Evolutionary conservation across 2,113 vertebrate species (phyloP).

Genomic region (Megaptera novaeangliae): DNA sequence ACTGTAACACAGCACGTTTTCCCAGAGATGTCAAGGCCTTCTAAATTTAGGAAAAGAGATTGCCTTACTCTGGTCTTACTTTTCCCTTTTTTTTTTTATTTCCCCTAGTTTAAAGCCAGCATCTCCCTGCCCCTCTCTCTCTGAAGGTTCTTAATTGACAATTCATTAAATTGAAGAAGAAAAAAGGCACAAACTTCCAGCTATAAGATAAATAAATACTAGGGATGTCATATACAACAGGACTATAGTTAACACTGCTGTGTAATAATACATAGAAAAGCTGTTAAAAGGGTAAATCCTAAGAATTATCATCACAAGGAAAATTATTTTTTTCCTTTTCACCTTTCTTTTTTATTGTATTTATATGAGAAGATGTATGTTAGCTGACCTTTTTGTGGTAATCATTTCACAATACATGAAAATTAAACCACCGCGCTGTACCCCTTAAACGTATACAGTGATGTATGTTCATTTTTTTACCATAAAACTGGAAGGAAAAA

Average conservation of each 20-base stretch:
- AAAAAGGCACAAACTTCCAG: background rate
- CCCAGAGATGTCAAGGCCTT: background rate
- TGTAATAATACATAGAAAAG: background rate
- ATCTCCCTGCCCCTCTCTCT: background rate
- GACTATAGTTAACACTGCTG: background rate
- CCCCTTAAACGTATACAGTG: background rate
- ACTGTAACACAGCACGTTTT: rapidly evolving
- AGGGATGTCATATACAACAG: background rate
- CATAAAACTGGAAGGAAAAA: background rate
- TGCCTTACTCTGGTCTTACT: background rate
- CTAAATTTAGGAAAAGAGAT: background rate
- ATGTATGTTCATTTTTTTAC: background rate
- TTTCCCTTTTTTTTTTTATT: background rate
- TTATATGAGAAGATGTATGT: background rate
- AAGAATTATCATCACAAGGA: background rate
- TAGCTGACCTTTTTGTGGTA: background rate
- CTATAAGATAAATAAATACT: too few relatives aligned
- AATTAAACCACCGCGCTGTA: background rate
- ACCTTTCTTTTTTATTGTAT: background rate
- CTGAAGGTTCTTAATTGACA: background rate
- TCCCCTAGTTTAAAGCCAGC: background rate
- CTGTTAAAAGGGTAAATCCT: background rate
- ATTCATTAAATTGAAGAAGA: background rate
- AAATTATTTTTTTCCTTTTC: background rate
- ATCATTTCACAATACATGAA: background rate